Conservation (phyloP, 2,113 vertebrate genomes). For the Amblyopsis rosae region DNA sequence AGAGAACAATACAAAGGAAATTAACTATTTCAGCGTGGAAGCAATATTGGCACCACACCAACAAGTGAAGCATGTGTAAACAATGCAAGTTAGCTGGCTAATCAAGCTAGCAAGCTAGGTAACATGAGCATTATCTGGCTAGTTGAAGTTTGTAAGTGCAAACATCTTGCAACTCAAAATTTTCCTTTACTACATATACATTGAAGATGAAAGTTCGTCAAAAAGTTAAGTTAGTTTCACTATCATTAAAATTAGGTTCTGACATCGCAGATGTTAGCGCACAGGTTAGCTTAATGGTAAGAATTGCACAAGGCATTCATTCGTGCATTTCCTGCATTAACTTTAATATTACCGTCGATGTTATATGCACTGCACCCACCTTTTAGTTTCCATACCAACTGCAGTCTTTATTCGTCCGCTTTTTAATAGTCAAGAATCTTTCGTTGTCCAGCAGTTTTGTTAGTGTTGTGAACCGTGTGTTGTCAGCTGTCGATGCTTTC, state of each 20-base stretch:
- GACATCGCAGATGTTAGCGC: too few species aligned
- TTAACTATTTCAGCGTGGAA: too few species aligned
- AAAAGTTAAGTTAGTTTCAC: too few species aligned
- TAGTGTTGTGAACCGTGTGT: conserved; percentile 25
- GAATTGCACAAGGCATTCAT: conserved; percentile 29
- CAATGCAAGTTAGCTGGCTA: conserved; percentile 69
- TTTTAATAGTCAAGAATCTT: neutral
- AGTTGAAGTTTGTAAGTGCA: too few species aligned
- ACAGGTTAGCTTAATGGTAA: conserved; percentile 12
- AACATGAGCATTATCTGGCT: neutral
- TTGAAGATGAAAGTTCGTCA: too few species aligned
- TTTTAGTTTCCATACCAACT: conserved; percentile 89
- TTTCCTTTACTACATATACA: too few species aligned
- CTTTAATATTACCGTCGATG: conserved; percentile 74
- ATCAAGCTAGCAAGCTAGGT: conserved; percentile 63
- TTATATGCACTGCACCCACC: conserved; percentile 76
- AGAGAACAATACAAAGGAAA: neutral
- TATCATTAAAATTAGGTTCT: too few species aligned
- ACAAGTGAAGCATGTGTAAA: conserved; percentile 65
- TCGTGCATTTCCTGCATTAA: conserved; percentile 54
- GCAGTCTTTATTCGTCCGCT: conserved; percentile 8
- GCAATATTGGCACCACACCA: conserved; percentile 4
- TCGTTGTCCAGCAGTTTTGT: conserved; percentile 14
- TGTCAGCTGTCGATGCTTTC: conserved; percentile 45
- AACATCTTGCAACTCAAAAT: too few species aligned